Conservation (phyloP, 2,888 invertebrate genomes). For the Liopterus haemorrhoidalis region DNA sequence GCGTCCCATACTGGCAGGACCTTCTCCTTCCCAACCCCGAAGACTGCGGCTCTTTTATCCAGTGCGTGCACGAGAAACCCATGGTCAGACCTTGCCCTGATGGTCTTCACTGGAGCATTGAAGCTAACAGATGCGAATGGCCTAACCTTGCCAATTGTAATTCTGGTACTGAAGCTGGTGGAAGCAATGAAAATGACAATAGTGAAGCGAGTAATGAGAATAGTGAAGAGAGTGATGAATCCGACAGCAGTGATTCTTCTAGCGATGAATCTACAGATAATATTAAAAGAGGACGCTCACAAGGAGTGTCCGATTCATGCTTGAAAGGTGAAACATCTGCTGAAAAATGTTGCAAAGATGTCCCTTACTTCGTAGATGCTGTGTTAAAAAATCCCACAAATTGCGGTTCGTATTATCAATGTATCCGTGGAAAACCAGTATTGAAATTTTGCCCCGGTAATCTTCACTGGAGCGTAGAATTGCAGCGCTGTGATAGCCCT, state of each 20-base stretch:
- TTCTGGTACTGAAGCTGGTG: background rate
- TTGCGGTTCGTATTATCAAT: constrained; percentile 11
- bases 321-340: background rate
- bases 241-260: background rate
- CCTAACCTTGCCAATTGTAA: constrained; percentile 15
- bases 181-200: background rate
- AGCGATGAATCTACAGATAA: background rate
- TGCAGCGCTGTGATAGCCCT: constrained; percentile 14
- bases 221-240: too few relatives aligned
- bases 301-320: background rate
- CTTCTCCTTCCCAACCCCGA: constrained; percentile 14
- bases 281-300: background rate
- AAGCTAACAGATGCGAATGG: constrained; percentile 22
- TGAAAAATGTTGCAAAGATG: constrained; percentile 8
- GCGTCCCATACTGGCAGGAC: constrained; percentile 7
- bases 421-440: constrained; percentile 7
- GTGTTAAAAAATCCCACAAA: constrained; percentile 9
- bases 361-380: constrained; percentile 3
- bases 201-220: background rate
- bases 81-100: constrained; percentile 20
- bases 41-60: constrained; percentile 15
- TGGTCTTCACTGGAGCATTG: constrained; percentile 20
- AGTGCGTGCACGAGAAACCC: constrained; percentile 17
- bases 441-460: constrained; percentile 7
- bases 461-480: constrained; percentile 13